These are phyloP conservation scores for Vombatus ursinus DNA, from an alignment of 2,113 vertebrate species.

Conservation along the genomic window DNA sequence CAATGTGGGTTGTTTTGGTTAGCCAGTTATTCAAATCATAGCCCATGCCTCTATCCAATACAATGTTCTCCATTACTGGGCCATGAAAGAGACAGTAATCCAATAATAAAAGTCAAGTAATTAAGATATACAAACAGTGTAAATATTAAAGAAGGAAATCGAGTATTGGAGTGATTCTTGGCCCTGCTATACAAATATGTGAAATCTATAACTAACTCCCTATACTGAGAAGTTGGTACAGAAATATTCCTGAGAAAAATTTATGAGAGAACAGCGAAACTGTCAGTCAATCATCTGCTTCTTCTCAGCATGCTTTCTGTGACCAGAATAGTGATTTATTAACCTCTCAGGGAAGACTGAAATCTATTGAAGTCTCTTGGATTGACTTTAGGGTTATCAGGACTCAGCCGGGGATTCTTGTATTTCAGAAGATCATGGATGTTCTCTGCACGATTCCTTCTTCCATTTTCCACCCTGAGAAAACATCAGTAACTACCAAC, in stretches of 20 bases:
- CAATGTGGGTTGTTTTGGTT: neutral
- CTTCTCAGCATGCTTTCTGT: neutral
- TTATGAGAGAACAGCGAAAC: neutral
- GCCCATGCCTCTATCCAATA: neutral
- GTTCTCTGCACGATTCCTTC: neutral
- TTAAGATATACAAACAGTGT: neutral
- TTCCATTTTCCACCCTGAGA: neutral
- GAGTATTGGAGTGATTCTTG: neutral
- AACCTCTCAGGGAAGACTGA: neutral
- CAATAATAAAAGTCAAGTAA: neutral
- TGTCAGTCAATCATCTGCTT: neutral
- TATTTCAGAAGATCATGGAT: neutral
- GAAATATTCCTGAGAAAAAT: neutral
- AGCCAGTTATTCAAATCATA: neutral
- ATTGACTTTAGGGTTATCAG: neutral
- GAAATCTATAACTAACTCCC: neutral
- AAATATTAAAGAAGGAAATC: neutral
- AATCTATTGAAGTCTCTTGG: neutral
- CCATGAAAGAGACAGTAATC: neutral
- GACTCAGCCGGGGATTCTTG: neutral
- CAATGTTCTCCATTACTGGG: neutral
- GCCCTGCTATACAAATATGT: neutral
- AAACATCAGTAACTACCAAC: neutral
- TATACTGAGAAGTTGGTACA: neutral
- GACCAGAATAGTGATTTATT: neutral